Conservation (phyloP, 2,113 vertebrate genomes). For the Egretta garzetta region DNA sequence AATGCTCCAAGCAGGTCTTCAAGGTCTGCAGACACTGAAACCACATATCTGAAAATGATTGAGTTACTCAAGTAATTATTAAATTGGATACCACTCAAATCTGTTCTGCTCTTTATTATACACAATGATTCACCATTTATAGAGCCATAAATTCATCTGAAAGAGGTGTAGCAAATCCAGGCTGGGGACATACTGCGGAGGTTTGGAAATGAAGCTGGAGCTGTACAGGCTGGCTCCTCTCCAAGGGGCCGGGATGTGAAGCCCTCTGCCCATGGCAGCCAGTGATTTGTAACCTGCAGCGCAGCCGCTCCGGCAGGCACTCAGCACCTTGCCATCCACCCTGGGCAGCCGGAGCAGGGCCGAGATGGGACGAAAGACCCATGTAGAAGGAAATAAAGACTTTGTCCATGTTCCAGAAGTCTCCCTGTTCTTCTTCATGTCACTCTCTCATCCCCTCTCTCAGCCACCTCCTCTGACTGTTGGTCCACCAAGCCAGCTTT, state of each 20-base stretch:
- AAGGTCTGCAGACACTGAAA: slow-evolving; percentile 34
- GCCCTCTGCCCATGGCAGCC: not conserved
- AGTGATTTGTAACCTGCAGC: not conserved
- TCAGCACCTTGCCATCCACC: not conserved
- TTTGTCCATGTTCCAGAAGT: not conserved
- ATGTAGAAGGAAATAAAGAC: not conserved
- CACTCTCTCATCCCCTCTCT: not conserved
- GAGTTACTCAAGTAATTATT: slow-evolving; percentile 73
- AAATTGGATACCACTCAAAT: slow-evolving; percentile 68
- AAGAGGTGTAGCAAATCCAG: not conserved
- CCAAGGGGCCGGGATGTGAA: not conserved
- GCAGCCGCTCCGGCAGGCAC: not conserved
- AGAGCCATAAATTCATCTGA: slow-evolving; percentile 57
- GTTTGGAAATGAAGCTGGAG: not conserved
- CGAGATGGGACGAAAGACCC: not conserved
- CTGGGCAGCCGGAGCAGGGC: not conserved
- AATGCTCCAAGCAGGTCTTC: not conserved
- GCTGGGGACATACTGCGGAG: not conserved
- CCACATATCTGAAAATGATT: slow-evolving; percentile 64
- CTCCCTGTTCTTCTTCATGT: not conserved
- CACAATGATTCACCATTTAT: slow-evolving; percentile 61
- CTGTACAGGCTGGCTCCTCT: not conserved
- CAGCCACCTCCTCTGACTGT: not conserved
- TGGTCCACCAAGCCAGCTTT: not conserved
- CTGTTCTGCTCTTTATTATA: slow-evolving; percentile 61